Conservation (phyloP, 2,888 invertebrate genomes). For the Caenorhabditis sp. region DNA sequence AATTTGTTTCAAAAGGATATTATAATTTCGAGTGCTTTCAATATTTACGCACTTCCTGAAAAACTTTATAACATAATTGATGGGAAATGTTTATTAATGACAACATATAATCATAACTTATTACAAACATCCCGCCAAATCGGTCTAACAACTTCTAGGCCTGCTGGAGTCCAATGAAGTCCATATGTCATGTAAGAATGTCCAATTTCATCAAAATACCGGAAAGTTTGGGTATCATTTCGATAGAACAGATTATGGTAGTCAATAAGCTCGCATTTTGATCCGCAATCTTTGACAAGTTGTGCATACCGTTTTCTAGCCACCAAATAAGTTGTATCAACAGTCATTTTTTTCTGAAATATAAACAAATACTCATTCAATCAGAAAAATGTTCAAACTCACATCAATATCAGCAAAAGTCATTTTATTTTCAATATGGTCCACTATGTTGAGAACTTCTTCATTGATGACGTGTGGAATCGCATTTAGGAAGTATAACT, state of each 20-base stretch:
- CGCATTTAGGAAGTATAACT: neutral
- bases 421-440: constrained; percentile 12
- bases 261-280: constrained; percentile 23
- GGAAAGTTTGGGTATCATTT: constrained; percentile 7
- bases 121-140: constrained; percentile 22
- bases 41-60: no score
- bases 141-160: constrained; percentile 12
- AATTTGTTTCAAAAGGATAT: no score
- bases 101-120: no score
- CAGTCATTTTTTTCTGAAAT: neutral
- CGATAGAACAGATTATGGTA: constrained; percentile 11
- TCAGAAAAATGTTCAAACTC: no score
- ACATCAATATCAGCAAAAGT: no score
- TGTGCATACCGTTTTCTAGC: constrained; percentile 18
- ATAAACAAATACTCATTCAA: no score
- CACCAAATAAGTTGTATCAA: constrained; percentile 1
- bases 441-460: neutral
- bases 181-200: constrained; percentile 8
- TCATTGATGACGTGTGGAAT: neutral
- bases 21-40: no score
- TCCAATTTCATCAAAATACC: constrained; percentile 18
- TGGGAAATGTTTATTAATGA: no score
- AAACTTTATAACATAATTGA: no score
- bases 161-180: constrained; percentile 19
- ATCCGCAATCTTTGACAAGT: constrained; percentile 20